These are phyloP conservation scores for Osedax fenrisi DNA, from an alignment of 2,888 invertebrate species.

Conservation along the genomic window DNA sequence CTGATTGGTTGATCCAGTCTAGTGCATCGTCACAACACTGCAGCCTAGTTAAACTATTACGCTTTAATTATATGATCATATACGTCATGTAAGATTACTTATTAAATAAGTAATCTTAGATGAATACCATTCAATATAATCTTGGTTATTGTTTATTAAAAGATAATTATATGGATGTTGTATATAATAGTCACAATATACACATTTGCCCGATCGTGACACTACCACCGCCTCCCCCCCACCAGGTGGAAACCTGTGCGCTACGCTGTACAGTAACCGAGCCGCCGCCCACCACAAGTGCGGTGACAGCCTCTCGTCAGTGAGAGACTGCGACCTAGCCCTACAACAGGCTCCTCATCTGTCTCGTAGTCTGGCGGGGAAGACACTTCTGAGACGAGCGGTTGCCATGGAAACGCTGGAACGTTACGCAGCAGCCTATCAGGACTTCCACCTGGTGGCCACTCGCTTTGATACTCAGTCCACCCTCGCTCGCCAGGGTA, in stretches of 20 bases:
- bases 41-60: too few relatives aligned
- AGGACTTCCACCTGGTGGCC: not conserved
- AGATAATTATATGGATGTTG: too few relatives aligned
- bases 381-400: not conserved
- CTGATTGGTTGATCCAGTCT: too few relatives aligned
- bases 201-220: too few relatives aligned
- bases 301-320: not conserved
- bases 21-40: too few relatives aligned
- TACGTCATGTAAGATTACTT: too few relatives aligned
- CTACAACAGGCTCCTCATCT: not conserved
- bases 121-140: too few relatives aligned
- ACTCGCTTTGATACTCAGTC: not conserved
- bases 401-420: not conserved
- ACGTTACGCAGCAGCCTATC: not conserved
- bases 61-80: too few relatives aligned
- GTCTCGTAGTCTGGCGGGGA: not conserved
- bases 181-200: too few relatives aligned
- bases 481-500: not conserved
- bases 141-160: too few relatives aligned
- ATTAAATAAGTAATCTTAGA: too few relatives aligned
- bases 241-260: not conserved
- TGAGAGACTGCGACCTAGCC: not conserved
- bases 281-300: not conserved
- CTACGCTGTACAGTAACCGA: not conserved
- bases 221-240: too few relatives aligned